phyloP scores from a whole-genome alignment of 1,140 invertebrate genomes.

The Scaptomyza pallida region DNA sequence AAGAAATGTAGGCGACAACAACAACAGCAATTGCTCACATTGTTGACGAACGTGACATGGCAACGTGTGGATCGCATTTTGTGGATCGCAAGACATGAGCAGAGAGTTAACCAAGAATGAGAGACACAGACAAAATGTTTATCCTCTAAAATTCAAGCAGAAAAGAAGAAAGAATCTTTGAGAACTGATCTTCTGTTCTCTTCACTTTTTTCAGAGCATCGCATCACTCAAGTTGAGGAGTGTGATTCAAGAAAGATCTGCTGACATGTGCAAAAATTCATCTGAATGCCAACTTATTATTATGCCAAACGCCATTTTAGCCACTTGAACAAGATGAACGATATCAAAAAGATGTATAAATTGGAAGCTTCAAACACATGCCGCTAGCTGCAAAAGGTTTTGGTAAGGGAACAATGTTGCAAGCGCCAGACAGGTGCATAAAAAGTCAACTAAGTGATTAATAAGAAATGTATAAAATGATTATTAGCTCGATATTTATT shows the following conservation, averaged over 20 bases:
- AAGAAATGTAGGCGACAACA: constrained; percentile 62
- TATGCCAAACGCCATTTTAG: constrained; percentile 42
- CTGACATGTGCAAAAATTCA: too few species aligned
- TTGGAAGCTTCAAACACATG: constrained; percentile 1
- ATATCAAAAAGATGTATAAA: constrained; percentile 30
- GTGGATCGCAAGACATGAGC: constrained; percentile 28
- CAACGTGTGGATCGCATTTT: constrained; percentile 24
- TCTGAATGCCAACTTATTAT: constrained; percentile 28
- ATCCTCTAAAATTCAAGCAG: not conserved
- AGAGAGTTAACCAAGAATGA: not conserved
- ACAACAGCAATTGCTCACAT: constrained; percentile 51
- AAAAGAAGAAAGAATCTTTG: too few species aligned
- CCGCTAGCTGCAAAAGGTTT: constrained; percentile 5
- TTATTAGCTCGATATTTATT: constrained; percentile 18
- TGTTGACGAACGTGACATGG: constrained; percentile 65
- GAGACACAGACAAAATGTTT: not conserved
- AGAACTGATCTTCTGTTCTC: too few species aligned
- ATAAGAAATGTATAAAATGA: constrained; percentile 40
- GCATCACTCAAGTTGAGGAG: too few species aligned
- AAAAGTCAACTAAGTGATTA: constrained; percentile 43
- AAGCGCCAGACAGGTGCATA: constrained; percentile 28
- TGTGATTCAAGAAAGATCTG: not conserved
- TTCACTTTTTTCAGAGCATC: too few species aligned
- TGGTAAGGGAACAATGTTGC: not conserved
- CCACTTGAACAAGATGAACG: constrained; percentile 39